A percentile compares a stretch with the other conserved stretches of the same genome.
Conservation (phyloP, 2,113 vertebrate species). For the Dipodomys ordii region DNA sequence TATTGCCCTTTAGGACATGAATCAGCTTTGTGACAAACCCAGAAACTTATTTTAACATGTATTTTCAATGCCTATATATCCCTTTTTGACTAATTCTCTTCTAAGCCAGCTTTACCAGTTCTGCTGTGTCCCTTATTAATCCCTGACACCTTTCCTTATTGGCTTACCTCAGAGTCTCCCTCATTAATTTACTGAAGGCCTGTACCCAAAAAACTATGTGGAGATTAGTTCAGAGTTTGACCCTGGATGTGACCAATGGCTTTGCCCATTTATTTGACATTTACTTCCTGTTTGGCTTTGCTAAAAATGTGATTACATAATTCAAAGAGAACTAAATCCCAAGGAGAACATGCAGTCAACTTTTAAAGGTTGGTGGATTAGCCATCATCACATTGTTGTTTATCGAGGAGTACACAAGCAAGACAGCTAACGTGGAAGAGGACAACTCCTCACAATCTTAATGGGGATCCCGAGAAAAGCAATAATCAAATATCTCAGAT, state of each 20-base stretch:
- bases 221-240: not conserved
- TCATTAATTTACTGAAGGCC: not conserved
- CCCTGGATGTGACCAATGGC: not conserved
- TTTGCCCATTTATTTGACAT: not conserved
- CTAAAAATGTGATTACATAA: not conserved
- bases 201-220: not conserved
- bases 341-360: not conserved
- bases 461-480: not conserved
- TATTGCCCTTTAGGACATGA: not conserved
- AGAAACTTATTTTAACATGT: not conserved
- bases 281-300: not conserved
- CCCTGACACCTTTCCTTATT: not conserved
- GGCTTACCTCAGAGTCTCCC: not conserved
- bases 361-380: not conserved
- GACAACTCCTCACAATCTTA: not conserved
- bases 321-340: not conserved
- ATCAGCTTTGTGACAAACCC: not conserved
- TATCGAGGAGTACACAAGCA: not conserved
- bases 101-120: not conserved
- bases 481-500: not conserved
- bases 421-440: not conserved
- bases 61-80: not conserved
- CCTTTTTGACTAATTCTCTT: not conserved
- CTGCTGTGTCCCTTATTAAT: not conserved
- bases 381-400: not conserved